Evolutionary conservation across 1,140 invertebrate genomes (phyloP), one percentile per base, ranked within the genome.

Genomic region (Babylonia areolata): DNA sequence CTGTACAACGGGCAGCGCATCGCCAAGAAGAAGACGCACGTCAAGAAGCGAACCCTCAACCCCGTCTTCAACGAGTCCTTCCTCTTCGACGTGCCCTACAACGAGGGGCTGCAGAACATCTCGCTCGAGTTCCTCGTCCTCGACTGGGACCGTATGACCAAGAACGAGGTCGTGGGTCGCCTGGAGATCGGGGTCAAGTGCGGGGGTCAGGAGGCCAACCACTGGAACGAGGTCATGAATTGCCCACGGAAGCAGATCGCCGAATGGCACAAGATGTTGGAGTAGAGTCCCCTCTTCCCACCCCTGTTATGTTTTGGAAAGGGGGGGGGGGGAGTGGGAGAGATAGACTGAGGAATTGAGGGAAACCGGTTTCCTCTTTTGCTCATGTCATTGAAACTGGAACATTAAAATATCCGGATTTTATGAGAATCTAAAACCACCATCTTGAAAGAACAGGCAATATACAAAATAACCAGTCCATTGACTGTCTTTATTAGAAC

Each of bases 1-100:
- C 95, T 99, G 12, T 98, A 97, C 94, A 99, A 99, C 94, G 97
- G 97, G n/a, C 98, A 99, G 93, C 96, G 98, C 86, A 98, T 99
- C 89, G 97, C 98, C 71, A 99, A 99, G 95, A 99, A 99, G 96
- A 99, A 99, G 95, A 99, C 99, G 0, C 98, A 99, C 93, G 98
- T 99, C 39, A 99, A 99, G 95, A 99, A 99, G 93, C 96, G 98
- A 51, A 99, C 99, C 3, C 95, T 99, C 82, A 99, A 98, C 95
- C 99, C 99, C 0, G 98, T 99, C 78, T 99, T 99, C 95, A 99
- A 99, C 95, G 99, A 99, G 95, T 98, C 97, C 33, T 99, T 96
- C 92, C 94, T 95, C 20, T 96, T 96, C 89, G 96, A 96, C 85
- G 94, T 96, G 28, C 95, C 95, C 11, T 93, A 96, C 85, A 96